Percentiles rank a stretch among this genome's conserved stretches.
Conservation (phyloP, 2,888 invertebrate species). For the Leucoma salicis region DNA sequence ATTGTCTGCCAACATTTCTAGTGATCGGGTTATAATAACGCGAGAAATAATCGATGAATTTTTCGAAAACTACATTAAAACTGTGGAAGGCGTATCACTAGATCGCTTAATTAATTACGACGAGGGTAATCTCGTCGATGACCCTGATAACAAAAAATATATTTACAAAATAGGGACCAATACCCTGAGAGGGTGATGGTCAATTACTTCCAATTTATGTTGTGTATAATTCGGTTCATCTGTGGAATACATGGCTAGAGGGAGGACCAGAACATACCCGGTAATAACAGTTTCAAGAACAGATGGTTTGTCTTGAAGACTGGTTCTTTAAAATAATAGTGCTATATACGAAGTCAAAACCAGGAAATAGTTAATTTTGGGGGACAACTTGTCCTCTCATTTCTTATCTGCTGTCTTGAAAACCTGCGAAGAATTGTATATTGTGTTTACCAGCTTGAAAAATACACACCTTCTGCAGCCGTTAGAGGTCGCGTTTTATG, state of each 20-base stretch:
- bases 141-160: constrained; percentile 3
- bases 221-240: neutral
- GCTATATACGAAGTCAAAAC: neutral
- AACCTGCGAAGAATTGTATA: no score
- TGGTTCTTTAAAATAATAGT: neutral
- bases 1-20: neutral
- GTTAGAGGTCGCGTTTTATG: no score
- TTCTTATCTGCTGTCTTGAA: no score
- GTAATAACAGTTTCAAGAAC: neutral
- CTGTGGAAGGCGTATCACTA: constrained; percentile 1
- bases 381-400: neutral
- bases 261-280: neutral
- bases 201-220: neutral
- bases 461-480: no score
- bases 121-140: constrained; percentile 2
- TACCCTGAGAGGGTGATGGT: neutral
- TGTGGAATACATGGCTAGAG: neutral
- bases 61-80: constrained; percentile 5
- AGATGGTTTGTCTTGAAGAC: neutral
- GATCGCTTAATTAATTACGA: constrained; percentile 3
- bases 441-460: no score
- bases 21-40: neutral
- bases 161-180: neutral
- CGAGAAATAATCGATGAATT: constrained; percentile 3
- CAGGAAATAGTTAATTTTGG: neutral